Conservation (phyloP, 2,888 invertebrate species). For the Lepidochrysops patricia region DNA sequence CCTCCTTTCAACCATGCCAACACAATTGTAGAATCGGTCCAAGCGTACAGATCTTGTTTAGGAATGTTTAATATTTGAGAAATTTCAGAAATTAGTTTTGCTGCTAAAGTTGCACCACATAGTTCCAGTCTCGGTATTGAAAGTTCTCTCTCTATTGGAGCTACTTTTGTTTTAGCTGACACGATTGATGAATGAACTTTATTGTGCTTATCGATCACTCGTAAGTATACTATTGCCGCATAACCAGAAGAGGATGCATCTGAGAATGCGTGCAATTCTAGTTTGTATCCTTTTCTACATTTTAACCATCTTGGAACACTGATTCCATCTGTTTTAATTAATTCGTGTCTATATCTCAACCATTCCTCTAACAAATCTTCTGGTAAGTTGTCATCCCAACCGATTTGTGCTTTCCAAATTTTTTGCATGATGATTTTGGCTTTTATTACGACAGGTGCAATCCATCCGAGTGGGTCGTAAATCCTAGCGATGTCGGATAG, state of each 20-base stretch:
- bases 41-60: slow-evolving; percentile 15
- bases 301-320: slow-evolving; percentile 23
- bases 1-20: slow-evolving; percentile 17
- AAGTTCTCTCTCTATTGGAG: slow-evolving; percentile 15
- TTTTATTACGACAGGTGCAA: slow-evolving; percentile 23
- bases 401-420: slow-evolving; percentile 22
- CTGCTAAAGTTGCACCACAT: slow-evolving; percentile 9
- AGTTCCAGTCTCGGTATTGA: slow-evolving; percentile 13
- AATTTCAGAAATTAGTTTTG: slow-evolving; percentile 13
- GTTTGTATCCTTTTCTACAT: background rate
- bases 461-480: slow-evolving; percentile 30
- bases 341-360: slow-evolving; percentile 16
- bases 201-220: background rate
- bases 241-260: slow-evolving; percentile 25
- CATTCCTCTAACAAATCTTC: slow-evolving; percentile 18
- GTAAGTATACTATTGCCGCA: slow-evolving; percentile 24
- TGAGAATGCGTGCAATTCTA: slow-evolving; percentile 24
- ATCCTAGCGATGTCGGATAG: slow-evolving; percentile 27
- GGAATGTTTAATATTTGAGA: slow-evolving; percentile 8
- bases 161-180: slow-evolving; percentile 18
- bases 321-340: slow-evolving; percentile 14
- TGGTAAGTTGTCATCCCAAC: slow-evolving; percentile 23
- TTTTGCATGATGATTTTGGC: slow-evolving; percentile 26
- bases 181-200: slow-evolving; percentile 16
- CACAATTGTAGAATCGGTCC: slow-evolving; percentile 19